Percentiles rank a stretch among this genome's conserved stretches.
Evolutionary conservation across 2,113 vertebrate genomes (phyloP).

Genomic region (Mesitornis unicolor): DNA sequence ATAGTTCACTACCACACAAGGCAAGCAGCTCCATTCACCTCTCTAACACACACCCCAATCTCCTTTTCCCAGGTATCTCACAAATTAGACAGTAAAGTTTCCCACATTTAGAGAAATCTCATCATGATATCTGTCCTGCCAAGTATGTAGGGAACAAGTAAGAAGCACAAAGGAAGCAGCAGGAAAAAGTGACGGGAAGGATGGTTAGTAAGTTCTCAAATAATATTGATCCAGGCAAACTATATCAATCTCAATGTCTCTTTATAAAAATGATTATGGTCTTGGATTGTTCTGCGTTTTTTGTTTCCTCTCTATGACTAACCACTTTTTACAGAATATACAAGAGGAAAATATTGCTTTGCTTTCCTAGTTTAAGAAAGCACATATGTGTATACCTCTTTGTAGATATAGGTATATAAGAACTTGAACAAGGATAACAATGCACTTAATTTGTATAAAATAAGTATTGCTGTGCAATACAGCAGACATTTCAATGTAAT

Average conservation of each 20-base stretch:
- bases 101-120: not conserved
- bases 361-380: not conserved
- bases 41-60: not conserved
- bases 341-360: not conserved
- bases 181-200: not conserved
- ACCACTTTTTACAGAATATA: not conserved
- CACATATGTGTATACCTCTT: not conserved
- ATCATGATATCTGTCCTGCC: not conserved
- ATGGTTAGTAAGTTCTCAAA: not conserved
- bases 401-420: no score
- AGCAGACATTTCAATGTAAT: not conserved
- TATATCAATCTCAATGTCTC: not conserved
- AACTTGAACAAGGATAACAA: not conserved
- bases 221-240: not conserved
- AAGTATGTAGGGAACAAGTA: not conserved
- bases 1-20: not conserved
- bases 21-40: not conserved
- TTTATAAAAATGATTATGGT: not conserved
- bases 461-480: no score
- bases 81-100: not conserved
- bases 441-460: not conserved
- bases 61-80: not conserved
- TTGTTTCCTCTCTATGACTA: not conserved
- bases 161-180: not conserved
- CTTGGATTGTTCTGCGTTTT: accelerated